phyloP scores from a whole-genome alignment of 2,888 invertebrate genomes.

The Limenitis arthemis region DNA sequence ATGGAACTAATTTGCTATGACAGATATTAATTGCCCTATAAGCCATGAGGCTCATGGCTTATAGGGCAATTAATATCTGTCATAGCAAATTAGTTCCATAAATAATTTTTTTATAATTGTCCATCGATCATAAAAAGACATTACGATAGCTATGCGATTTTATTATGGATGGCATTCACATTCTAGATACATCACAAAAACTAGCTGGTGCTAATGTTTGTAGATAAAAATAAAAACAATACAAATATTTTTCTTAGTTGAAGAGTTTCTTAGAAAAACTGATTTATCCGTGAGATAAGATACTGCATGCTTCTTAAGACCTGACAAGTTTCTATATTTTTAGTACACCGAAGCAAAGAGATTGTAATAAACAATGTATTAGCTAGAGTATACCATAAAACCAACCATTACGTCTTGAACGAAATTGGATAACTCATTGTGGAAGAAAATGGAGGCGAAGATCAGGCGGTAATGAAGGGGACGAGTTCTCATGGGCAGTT shows the following conservation, averaged over 20 bases:
- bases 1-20: slow-evolving; percentile 1
- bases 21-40: slow-evolving; percentile 9
- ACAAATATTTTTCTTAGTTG: too few relatives aligned
- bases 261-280: too few relatives aligned
- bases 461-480: slow-evolving; percentile 29
- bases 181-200: neutral
- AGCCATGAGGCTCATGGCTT: too few relatives aligned
- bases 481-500: slow-evolving; percentile 33
- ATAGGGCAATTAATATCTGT: slow-evolving; percentile 9
- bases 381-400: slow-evolving; percentile 5
- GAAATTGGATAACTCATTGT: slow-evolving; percentile 7
- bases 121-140: neutral
- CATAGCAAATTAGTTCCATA: neutral
- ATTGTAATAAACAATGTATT: neutral
- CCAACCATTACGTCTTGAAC: slow-evolving; percentile 4
- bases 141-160: neutral
- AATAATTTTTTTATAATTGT: neutral
- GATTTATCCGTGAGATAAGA: neutral
- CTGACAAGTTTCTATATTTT: neutral
- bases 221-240: neutral
- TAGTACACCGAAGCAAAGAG: neutral
- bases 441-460: slow-evolving; percentile 11
- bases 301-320: neutral
- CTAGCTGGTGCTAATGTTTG: neutral
- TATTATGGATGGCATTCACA: slow-evolving; percentile 1